Base-by-base conservation (phyloP, 2,888 invertebrate species). In the Beris chalybata region DNA sequence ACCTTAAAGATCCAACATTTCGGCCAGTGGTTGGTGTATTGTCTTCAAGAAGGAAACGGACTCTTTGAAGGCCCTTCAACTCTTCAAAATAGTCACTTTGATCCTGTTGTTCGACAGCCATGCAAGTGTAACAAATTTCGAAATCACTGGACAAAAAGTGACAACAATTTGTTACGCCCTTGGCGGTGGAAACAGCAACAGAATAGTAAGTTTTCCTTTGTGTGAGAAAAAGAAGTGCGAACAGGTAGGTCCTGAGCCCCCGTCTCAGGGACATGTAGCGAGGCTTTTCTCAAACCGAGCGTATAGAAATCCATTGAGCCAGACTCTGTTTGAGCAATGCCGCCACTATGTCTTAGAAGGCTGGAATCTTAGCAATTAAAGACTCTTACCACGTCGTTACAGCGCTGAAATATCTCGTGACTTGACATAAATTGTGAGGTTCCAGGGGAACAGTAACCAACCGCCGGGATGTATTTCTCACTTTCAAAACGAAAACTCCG, bases 111-210 rank as follows among this genome's bases (percentile, higher is more conserved):
- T 9, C 38, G 38, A 59, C 56, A 54, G 15, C 59, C 52, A 43
- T 53, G 52, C 65, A 68, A 68, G 68, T 68, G 68, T 56, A 65
- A 32, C 65, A 61, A 68, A 64, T 67, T 56, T 43, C 4, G 15
- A 38, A 45, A 22, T 11, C 30, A 22, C 7, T 12, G 45, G n/a
- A 48, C 48, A 56, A 47, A 45, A 56, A 56, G 65, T 68, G 68
- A 68, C 68, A 68, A 54, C 29, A 64, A 68, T 68, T 68, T 65
- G 68, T 57, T 65, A 65, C 68, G 63, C 68, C 68, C 50, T 48
- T 50, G 47, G 50, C 64, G 56, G 55, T 47, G 31, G 11, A 38
- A 43, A 55, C 43, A 22, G 38, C 47, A 56, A 55, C 38, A 43
- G 52, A 30, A 22, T 15, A 15, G 12, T 22, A 31, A 50, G 9